phyloP scores from a whole-genome alignment of 2,888 invertebrate species.

The Nemoura dubitans region DNA sequence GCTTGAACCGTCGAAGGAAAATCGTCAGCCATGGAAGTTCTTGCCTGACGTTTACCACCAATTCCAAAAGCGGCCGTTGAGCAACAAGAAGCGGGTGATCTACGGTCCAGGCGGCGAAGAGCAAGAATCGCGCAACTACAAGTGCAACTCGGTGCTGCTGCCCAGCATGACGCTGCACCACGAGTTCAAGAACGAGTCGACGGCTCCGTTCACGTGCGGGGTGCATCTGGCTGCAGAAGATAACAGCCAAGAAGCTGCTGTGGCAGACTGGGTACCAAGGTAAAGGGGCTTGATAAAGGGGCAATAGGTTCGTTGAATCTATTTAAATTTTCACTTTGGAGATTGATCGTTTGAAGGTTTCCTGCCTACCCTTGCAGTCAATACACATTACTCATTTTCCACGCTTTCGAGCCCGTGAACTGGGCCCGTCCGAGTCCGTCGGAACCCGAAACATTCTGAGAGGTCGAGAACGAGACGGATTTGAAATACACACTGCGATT shows the following conservation, averaged over 20 bases:
- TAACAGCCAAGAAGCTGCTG: neutral
- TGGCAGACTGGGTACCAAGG: too few relatives aligned
- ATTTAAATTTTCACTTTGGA: too few relatives aligned
- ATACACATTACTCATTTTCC: too few relatives aligned
- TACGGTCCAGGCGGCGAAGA: neutral
- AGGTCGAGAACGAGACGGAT: too few relatives aligned
- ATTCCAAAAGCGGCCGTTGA: conserved; percentile 14
- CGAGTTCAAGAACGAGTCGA: conserved; percentile 20
- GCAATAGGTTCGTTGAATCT: too few relatives aligned
- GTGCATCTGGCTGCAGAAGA: neutral
- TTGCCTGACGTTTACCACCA: conserved; percentile 17
- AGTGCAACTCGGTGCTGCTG: conserved; percentile 18
- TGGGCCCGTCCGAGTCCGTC: too few relatives aligned
- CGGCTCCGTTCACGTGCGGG: neutral
- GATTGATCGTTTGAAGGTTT: too few relatives aligned
- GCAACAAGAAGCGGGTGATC: neutral
- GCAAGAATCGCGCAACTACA: neutral
- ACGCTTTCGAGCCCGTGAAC: too few relatives aligned
- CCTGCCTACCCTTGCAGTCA: too few relatives aligned
- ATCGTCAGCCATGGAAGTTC: conserved; percentile 20
- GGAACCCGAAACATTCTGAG: too few relatives aligned
- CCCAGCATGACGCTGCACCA: conserved; percentile 16
- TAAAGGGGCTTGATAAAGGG: too few relatives aligned
- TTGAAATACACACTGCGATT: too few relatives aligned
- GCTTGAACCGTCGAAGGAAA: conserved; percentile 7